Conservation (phyloP, 2,797 vertebrate species). For the Poeciliopsis turneri region DNA sequence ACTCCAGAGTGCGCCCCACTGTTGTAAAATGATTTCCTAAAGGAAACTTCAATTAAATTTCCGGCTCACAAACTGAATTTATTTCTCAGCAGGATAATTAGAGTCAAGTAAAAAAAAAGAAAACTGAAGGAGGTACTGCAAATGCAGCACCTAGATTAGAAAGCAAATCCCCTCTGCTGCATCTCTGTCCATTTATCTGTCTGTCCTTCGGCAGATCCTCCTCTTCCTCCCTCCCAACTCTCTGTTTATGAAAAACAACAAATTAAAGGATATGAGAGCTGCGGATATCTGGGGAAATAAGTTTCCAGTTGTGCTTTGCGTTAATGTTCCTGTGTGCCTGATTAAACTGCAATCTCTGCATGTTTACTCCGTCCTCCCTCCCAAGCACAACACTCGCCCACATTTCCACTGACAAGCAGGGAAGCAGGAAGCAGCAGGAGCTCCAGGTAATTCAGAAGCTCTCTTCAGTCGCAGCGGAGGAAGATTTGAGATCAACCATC, state of each 20-base stretch:
- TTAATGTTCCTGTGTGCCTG: conserved; percentile 42
- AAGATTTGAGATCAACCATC: not conserved
- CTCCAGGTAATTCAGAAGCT: conserved; percentile 1
- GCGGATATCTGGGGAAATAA: conserved; percentile 59
- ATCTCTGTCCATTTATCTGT: conserved; percentile 26
- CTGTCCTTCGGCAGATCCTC: conserved; percentile 11
- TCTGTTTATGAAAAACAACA: conserved; percentile 58
- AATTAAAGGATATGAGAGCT: conserved; percentile 46
- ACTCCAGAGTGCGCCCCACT: conserved; percentile 8
- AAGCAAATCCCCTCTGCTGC: conserved; percentile 38
- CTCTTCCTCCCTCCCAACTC: conserved; percentile 11
- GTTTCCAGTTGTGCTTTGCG: conserved; percentile 40
- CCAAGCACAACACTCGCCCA: not conserved
- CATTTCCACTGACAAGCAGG: not conserved
- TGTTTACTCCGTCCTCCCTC: conserved; percentile 11
- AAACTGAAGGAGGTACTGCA: conserved; percentile 32
- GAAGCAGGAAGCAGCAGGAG: conserved; percentile 6
- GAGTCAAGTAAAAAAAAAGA: conserved; percentile 33
- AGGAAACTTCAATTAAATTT: conserved; percentile 57
- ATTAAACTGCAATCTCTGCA: conserved; percentile 45
- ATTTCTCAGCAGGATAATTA: conserved; percentile 62
- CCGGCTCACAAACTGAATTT: conserved; percentile 47
- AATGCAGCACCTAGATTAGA: conserved; percentile 39
- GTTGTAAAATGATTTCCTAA: conserved; percentile 38
- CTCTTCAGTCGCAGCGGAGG: not conserved